phyloP scores from a whole-genome alignment of 2,113 vertebrate genomes.

The Corythornis vintsioides region DNA sequence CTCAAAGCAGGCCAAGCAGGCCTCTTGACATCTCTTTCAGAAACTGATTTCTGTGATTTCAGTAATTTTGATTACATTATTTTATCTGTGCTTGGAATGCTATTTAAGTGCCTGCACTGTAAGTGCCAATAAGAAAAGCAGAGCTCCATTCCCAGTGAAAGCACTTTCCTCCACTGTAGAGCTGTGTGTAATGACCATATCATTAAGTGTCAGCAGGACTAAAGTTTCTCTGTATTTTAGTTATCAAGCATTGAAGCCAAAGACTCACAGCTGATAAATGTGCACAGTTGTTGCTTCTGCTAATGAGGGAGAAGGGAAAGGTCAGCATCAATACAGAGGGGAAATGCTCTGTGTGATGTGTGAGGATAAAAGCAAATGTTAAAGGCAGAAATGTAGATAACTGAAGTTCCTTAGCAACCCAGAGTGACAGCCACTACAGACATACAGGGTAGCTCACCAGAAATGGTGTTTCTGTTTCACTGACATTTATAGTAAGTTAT shows the following conservation, averaged over 20 bases:
- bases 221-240: constrained; percentile 8
- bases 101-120: not conserved
- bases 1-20: not conserved
- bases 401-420: constrained; percentile 22
- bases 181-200: not conserved
- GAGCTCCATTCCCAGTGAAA: not conserved
- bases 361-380: constrained; percentile 3
- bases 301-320: constrained; percentile 43
- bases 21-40: not conserved
- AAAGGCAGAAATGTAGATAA: constrained; percentile 6
- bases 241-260: not conserved
- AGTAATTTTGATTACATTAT: not conserved
- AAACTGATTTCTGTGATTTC: not conserved
- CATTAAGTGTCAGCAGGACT: constrained; percentile 26
- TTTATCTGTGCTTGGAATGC: not conserved
- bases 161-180: not conserved
- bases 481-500: not conserved
- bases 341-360: not conserved
- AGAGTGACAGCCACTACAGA: not conserved
- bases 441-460: not conserved
- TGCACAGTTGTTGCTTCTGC: constrained; percentile 3
- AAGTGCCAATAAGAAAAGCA: not conserved
- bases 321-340: constrained; percentile 12
- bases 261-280: not conserved
- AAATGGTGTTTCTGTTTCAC: not conserved